phyloP scores from a whole-genome alignment of 2,797 vertebrate genomes.

The Macroramphosus scolopax region DNA sequence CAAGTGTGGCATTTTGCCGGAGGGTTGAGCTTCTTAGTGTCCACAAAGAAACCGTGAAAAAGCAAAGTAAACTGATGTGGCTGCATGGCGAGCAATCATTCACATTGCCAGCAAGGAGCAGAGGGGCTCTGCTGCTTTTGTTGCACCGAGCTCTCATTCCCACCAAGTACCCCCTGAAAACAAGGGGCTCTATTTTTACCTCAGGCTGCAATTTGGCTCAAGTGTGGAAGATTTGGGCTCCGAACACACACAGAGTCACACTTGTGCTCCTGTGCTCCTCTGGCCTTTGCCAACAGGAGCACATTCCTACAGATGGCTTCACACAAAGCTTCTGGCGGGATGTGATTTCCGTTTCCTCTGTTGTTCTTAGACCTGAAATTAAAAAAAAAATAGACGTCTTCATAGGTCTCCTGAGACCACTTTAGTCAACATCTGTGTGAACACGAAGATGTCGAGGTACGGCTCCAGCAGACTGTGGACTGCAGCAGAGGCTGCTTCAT shows the following conservation, averaged over 20 bases:
- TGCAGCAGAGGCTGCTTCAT: conserved; percentile 11
- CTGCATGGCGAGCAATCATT: conserved; percentile 37
- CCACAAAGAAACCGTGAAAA: conserved; percentile 44
- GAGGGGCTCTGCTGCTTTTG: conserved; percentile 53
- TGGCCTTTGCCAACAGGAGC: conserved; percentile 41
- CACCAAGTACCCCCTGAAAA: conserved; percentile 63
- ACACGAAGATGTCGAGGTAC: neutral
- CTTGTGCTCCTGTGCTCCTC: conserved; percentile 42
- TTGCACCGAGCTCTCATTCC: conserved; percentile 65
- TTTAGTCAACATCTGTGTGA: conserved; percentile 17
- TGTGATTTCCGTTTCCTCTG: conserved; percentile 38
- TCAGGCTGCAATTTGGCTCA: conserved; percentile 51
- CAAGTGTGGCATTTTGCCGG: conserved; percentile 22
- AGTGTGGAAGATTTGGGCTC: conserved; percentile 39
- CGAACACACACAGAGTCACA: conserved; percentile 36
- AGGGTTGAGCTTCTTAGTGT: conserved; percentile 4
- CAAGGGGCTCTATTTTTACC: conserved; percentile 73
- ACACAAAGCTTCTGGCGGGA: conserved; percentile 46
- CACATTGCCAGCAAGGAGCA: conserved; percentile 39
- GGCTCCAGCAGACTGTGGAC: conserved; percentile 16
- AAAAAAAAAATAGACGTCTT: too few species aligned
- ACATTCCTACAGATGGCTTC: conserved; percentile 60
- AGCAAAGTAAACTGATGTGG: conserved; percentile 56
- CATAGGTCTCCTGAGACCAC: conserved; percentile 8
- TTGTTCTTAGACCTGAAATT: conserved; percentile 46